phyloP scores from a whole-genome alignment of 2,888 invertebrate genomes.

The Chesias legatella region DNA sequence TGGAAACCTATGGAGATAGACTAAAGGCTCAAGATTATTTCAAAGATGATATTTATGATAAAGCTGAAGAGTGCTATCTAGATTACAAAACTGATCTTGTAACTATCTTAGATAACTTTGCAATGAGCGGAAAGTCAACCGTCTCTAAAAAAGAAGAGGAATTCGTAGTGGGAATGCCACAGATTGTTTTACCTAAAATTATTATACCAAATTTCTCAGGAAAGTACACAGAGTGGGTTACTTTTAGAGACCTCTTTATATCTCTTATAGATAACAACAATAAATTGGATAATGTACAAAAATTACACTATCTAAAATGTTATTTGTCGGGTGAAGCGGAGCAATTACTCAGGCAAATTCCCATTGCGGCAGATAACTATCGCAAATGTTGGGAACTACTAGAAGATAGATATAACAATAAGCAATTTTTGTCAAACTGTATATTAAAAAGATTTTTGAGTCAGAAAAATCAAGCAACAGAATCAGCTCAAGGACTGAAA shows the following conservation, averaged over 20 bases:
- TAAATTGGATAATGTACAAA: conserved; percentile 3
- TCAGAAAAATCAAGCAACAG: too few relatives aligned
- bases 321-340: not conserved
- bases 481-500: too few relatives aligned
- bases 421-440: too few relatives aligned
- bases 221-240: not conserved
- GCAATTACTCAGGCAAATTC: conserved; percentile 2
- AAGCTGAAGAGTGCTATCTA: too few relatives aligned
- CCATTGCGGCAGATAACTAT: conserved; percentile 2
- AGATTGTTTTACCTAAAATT: conserved; percentile 1
- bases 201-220: conserved; percentile 1
- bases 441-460: too few relatives aligned
- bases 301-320: conserved; percentile 4
- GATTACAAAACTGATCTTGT: too few relatives aligned
- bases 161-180: not conserved
- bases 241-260: conserved; percentile 1
- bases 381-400: not conserved
- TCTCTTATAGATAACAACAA: conserved; percentile 3
- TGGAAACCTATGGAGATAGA: not conserved
- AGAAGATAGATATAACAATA: conserved; percentile 2
- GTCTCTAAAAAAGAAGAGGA: not conserved
- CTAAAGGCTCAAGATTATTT: not conserved
- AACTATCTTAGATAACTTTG: too few relatives aligned
- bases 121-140: too few relatives aligned
- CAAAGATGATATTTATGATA: too few relatives aligned